Conservation (phyloP, 2,113 vertebrate genomes). For the Morone chrysops region DNA sequence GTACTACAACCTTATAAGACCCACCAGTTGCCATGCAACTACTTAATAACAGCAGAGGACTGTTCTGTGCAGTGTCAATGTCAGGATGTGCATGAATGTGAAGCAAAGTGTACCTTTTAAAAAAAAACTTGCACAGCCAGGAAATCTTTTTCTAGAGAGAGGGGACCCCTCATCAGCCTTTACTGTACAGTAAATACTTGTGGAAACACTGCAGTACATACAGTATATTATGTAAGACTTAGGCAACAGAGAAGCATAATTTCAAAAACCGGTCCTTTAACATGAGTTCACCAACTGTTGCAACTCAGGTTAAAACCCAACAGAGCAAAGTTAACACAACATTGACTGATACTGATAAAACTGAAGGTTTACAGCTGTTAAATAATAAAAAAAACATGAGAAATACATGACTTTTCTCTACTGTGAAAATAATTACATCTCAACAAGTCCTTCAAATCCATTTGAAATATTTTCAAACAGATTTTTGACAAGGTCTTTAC, state of each 20-base stretch:
- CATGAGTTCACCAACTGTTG: not conserved
- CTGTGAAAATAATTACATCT: conserved; percentile 46
- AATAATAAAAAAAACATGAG: conserved; percentile 2
- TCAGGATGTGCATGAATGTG: too few species aligned
- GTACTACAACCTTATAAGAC: too few species aligned
- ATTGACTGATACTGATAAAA: not conserved
- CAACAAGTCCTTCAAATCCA: not conserved
- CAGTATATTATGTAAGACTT: conserved; percentile 11
- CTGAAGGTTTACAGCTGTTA: conserved; percentile 5
- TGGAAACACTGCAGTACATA: conserved; percentile 14
- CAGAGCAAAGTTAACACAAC: not conserved
- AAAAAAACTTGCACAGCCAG: not conserved
- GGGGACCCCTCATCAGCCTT: not conserved
- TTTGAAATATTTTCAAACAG: conserved; percentile 56
- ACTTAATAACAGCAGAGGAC: too few species aligned
- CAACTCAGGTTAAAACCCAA: not conserved
- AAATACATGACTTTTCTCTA: not conserved
- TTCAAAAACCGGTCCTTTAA: conserved; percentile 11
- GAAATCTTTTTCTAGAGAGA: not conserved
- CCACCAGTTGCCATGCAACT: too few species aligned
- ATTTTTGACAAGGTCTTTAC: not conserved
- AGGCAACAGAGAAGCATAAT: not conserved
- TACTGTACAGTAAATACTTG: conserved; percentile 43
- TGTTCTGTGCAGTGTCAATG: too few species aligned
- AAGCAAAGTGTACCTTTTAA: not conserved